Percentiles rank a stretch among this genome's conserved stretches.
Evolutionary conservation across 2,888 invertebrate genomes (phyloP).

Genomic region (Drosophila cyrtoloma): DNA sequence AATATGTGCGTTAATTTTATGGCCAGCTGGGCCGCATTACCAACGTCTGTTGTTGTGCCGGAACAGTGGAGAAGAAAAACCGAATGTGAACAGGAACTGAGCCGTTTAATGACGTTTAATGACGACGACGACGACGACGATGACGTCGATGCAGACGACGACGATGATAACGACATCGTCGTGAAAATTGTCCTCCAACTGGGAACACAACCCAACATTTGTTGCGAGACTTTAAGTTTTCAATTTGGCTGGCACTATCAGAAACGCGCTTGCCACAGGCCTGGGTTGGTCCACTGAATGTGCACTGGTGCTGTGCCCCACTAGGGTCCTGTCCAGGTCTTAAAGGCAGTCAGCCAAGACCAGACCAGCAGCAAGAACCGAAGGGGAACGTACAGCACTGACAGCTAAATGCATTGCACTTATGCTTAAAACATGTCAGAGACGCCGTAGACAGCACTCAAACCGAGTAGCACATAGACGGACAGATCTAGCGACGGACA

Average conservation of each 20-base stretch:
- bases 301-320: not conserved
- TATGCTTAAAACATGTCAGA: conserved; percentile 80
- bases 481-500: conserved; percentile 15
- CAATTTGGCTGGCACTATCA: conserved; percentile 56
- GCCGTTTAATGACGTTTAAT: too few species aligned
- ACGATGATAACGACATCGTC: conserved; percentile 9
- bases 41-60: conserved; percentile 48
- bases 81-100: conserved; percentile 43
- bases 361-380: conserved; percentile 22
- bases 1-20: conserved; percentile 68
- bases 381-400: conserved; percentile 49
- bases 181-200: conserved; percentile 39
- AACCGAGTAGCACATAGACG: conserved; percentile 33
- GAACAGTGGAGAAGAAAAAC: conserved; percentile 2
- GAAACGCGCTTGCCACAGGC: conserved; percentile 23
- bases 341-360: conserved; percentile 69
- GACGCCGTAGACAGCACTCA: conserved; percentile 75
- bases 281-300: conserved; percentile 52
- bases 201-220: conserved; percentile 49
- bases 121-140: not conserved
- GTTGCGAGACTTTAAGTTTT: conserved; percentile 64
- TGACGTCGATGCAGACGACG: not conserved
- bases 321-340: conserved; percentile 36
- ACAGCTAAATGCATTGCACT: conserved; percentile 81
- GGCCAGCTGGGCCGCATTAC: conserved; percentile 61